These are phyloP conservation scores for Drosophila oshimai DNA, from an alignment of 1,140 invertebrate species.

Conservation along the genomic window DNA sequence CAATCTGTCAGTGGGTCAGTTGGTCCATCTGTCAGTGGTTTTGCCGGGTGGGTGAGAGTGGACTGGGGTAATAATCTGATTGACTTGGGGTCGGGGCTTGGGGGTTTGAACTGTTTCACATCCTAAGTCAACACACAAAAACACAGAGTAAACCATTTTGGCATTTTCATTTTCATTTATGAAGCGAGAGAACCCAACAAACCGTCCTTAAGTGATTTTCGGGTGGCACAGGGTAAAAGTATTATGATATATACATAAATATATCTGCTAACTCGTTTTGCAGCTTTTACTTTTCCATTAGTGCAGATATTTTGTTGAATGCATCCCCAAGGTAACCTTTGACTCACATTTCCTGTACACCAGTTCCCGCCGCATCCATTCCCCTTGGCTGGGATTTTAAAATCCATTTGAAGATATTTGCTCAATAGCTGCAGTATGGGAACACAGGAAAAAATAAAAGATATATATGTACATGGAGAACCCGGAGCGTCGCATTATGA, in stretches of 20 bases:
- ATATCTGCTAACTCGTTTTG: slow-evolving; percentile 49
- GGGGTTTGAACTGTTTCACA: slow-evolving; percentile 37
- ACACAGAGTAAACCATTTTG: slow-evolving; percentile 25
- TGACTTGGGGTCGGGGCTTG: slow-evolving; percentile 27
- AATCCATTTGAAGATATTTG: slow-evolving; percentile 70
- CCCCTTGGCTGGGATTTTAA: slow-evolving; percentile 57
- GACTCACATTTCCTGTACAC: slow-evolving; percentile 47
- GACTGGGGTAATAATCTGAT: slow-evolving; percentile 58
- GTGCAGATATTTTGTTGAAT: slow-evolving; percentile 69
- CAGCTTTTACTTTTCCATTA: slow-evolving; percentile 75
- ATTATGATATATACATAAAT: slow-evolving; percentile 44
- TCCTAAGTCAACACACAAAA: slow-evolving; percentile 66
- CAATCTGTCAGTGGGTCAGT: slow-evolving; percentile 28
- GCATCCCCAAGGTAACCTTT: slow-evolving; percentile 71
- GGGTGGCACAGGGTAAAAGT: slow-evolving; percentile 17
- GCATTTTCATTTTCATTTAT: slow-evolving; percentile 45
- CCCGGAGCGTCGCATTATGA: slow-evolving; percentile 64
- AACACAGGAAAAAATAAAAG: slow-evolving; percentile 14
- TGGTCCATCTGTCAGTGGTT: slow-evolving; percentile 21
- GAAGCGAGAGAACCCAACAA: neutral
- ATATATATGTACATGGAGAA: neutral
- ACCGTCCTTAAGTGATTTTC: slow-evolving; percentile 57
- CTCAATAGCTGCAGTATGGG: slow-evolving; percentile 47
- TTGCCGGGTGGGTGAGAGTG: no score
- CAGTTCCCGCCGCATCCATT: neutral